Conservation (phyloP, 2,888 invertebrate genomes). For the Papilio protenor region DNA sequence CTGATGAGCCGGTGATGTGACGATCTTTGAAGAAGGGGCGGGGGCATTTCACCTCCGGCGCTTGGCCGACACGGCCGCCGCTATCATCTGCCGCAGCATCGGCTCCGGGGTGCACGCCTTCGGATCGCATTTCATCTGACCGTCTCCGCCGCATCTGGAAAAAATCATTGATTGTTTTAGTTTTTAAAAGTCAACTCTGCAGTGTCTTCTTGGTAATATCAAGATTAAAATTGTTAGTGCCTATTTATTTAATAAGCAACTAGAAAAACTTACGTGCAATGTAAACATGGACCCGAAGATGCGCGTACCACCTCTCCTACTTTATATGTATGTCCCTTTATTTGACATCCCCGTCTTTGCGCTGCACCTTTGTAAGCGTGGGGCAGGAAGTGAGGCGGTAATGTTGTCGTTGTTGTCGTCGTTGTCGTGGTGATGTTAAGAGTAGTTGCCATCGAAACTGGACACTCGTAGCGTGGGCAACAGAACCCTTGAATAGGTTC, state of each 20-base stretch:
- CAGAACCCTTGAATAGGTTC: conserved; percentile 97
- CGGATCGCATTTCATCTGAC: conserved; percentile 97
- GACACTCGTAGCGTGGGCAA: conserved; percentile 97
- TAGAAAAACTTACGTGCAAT: conserved; percentile 92
- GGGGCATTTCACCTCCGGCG: conserved; percentile 87
- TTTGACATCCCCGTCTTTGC: conserved; percentile 92
- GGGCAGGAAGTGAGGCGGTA: conserved; percentile 92
- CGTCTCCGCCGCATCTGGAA: conserved; percentile 94
- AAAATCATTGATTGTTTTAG: conserved; percentile 23
- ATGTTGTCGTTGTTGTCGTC: conserved; percentile 92
- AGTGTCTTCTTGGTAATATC: neutral
- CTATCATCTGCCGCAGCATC: conserved; percentile 95
- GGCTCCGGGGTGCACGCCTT: conserved; percentile 95
- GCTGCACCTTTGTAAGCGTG: conserved; percentile 91
- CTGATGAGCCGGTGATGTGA: conserved; percentile 69
- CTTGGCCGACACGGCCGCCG: conserved; percentile 89
- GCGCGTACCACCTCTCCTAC: conserved; percentile 93
- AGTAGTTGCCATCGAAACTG: conserved; percentile 93
- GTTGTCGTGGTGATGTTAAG: conserved; percentile 94
- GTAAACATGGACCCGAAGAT: conserved; percentile 96
- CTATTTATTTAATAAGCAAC: neutral
- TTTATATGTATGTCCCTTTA: conserved; percentile 92
- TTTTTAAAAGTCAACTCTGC: neutral
- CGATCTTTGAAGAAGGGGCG: conserved; percentile 57
- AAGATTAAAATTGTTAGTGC: neutral